Conservation (phyloP, 2,797 vertebrate species). For the Neosilurus hyrtlii region DNA sequence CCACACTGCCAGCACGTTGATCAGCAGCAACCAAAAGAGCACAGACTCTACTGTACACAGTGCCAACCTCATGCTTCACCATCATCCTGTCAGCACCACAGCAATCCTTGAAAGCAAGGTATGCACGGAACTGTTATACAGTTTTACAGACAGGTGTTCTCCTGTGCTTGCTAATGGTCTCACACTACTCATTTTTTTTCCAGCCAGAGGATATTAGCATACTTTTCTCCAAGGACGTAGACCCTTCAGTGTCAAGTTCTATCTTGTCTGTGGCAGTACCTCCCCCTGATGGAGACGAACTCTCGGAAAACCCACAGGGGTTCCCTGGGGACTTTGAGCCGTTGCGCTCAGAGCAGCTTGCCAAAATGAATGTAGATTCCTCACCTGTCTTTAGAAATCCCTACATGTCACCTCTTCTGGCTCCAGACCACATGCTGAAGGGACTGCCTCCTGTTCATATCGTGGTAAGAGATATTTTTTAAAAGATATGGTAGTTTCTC, state of each 20-base stretch:
- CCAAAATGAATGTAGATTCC: constrained; percentile 72
- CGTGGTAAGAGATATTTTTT: constrained; percentile 66
- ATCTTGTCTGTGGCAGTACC: constrained; percentile 70
- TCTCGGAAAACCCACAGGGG: constrained; percentile 56
- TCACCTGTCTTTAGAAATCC: constrained; percentile 84
- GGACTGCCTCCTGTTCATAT: constrained; percentile 79
- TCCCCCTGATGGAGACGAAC: constrained; percentile 62
- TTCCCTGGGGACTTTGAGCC: constrained; percentile 86
- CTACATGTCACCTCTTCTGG: constrained; percentile 89
- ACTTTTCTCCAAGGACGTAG: constrained; percentile 67
- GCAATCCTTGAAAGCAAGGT: constrained; percentile 64
- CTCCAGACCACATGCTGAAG: constrained; percentile 83
- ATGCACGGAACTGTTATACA: constrained; percentile 18
- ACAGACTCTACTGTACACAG: constrained; percentile 50
- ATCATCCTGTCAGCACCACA: constrained; percentile 53
- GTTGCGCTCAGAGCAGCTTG: constrained; percentile 74
- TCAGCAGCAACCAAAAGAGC: constrained; percentile 40
- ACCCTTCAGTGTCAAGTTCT: constrained; percentile 51
- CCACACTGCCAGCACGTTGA: constrained; percentile 45
- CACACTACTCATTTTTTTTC: neutral
- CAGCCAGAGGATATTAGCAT: constrained; percentile 72
- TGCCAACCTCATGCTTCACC: constrained; percentile 28
- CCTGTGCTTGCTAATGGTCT: neutral
- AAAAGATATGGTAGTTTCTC: neutral
- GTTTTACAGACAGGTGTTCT: neutral